A percentile compares a stretch with the other conserved stretches of the same genome.
Evolutionary conservation across 2,113 vertebrate genomes (phyloP).

Genomic region (Seriola aureovittata): DNA sequence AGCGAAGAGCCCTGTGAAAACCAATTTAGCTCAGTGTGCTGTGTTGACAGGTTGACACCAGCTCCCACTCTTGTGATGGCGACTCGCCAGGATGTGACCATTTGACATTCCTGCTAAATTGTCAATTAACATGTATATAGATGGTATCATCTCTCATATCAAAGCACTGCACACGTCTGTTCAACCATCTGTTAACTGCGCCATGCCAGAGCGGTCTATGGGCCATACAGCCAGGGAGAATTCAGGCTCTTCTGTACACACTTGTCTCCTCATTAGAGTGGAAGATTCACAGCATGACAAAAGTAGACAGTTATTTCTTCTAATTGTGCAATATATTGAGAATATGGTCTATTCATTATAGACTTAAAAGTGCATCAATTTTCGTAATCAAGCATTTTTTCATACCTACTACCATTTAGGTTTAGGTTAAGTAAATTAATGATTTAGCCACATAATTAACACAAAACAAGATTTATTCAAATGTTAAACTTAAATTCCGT

Average conservation of each 20-base stretch:
- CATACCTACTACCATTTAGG: no score
- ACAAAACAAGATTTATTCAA: no score
- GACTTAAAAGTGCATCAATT: not conserved
- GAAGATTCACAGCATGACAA: not conserved
- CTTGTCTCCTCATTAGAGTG: constrained; percentile 21
- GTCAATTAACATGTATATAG: constrained; percentile 67
- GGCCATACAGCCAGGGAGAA: not conserved
- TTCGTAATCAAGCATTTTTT: not conserved
- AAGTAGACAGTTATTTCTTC: not conserved
- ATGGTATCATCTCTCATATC: constrained; percentile 37
- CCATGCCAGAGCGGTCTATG: not conserved
- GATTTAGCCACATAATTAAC: no score
- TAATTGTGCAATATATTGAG: not conserved
- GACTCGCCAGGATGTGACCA: constrained; percentile 28
- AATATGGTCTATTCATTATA: not conserved
- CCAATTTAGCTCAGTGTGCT: constrained; percentile 23
- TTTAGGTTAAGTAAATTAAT: no score
- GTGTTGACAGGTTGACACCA: constrained; percentile 53
- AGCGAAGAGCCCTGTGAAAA: constrained; percentile 19
- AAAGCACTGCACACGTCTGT: constrained; percentile 25
- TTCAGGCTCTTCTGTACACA: not conserved
- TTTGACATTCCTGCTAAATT: constrained; percentile 55
- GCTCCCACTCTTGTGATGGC: constrained; percentile 14
- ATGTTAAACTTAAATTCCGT: no score
- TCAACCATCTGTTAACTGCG: constrained; percentile 49